Percentiles rank a stretch among this genome's conserved stretches.
Conservation (phyloP, 2,113 vertebrate species). For the Poeciliopsis prolifica region DNA sequence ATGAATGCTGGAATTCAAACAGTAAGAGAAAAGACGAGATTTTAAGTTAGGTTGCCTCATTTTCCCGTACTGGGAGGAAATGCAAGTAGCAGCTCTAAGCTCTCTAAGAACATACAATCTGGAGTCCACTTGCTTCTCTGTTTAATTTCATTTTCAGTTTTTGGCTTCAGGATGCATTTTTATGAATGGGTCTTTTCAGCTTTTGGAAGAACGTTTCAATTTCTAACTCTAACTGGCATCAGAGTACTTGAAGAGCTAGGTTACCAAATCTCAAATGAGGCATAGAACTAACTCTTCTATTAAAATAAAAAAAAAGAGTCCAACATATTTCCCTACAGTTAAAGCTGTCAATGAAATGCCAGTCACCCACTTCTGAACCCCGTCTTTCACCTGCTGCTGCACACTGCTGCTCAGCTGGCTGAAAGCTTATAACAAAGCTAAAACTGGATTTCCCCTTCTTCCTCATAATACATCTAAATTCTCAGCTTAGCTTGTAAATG, state of each 20-base stretch:
- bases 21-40: constrained; percentile 27
- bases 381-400: too few relatives aligned
- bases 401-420: too few relatives aligned
- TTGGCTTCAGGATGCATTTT: neutral
- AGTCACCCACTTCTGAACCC: too few relatives aligned
- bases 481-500: too few relatives aligned
- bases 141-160: neutral
- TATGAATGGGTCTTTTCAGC: neutral
- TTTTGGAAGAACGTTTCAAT: neutral
- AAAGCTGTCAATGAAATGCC: neutral
- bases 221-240: neutral
- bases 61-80: constrained; percentile 18
- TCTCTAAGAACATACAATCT: neutral
- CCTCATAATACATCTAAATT: too few relatives aligned
- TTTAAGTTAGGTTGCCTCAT: constrained; percentile 3
- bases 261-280: neutral
- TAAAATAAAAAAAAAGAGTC: too few relatives aligned
- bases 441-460: too few relatives aligned
- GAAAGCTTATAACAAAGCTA: too few relatives aligned
- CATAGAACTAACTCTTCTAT: too few relatives aligned
- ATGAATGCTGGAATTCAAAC: constrained; percentile 54
- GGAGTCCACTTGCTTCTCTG: neutral
- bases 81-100: neutral
- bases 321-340: neutral
- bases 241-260: neutral